phyloP scores from a whole-genome alignment of 2,888 invertebrate species.

The Dicyrtomina minuta region DNA sequence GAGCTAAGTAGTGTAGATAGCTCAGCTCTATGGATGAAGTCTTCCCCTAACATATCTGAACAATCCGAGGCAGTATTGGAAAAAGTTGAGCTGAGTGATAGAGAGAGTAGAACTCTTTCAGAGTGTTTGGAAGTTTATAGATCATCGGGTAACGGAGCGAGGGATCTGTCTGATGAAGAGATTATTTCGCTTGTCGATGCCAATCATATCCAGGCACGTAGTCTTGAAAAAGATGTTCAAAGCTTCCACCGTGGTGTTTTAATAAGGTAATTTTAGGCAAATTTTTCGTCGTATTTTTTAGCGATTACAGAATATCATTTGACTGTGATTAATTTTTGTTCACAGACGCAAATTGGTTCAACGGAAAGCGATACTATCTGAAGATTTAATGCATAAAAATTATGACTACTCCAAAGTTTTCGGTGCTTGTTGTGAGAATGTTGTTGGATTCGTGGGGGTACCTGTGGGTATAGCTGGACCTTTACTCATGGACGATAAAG shows the following conservation, averaged over 20 bases:
- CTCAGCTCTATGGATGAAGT: not conserved
- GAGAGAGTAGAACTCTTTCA: not conserved
- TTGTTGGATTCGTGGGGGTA: constrained; percentile 92
- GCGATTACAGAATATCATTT: no score
- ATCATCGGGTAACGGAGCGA: constrained; percentile 3
- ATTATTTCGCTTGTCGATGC: constrained; percentile 76
- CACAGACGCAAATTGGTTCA: constrained; percentile 62
- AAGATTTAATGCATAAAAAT: constrained; percentile 75
- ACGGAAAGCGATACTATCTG: constrained; percentile 62
- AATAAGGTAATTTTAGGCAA: constrained; percentile 62
- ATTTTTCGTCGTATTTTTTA: not conserved
- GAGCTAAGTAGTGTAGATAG: not conserved
- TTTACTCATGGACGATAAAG: constrained; percentile 75
- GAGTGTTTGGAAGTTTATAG: constrained; percentile 18
- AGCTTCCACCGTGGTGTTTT: constrained; percentile 83
- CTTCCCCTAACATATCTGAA: constrained; percentile 7
- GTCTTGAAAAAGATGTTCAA: constrained; percentile 79
- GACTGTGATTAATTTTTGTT: constrained; percentile 5
- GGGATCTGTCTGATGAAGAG: constrained; percentile 74
- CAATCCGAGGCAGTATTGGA: not conserved
- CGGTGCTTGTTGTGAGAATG: constrained; percentile 88
- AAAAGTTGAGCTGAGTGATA: not conserved
- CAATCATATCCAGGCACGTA: constrained; percentile 79
- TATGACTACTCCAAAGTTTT: constrained; percentile 80
- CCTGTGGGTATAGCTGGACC: constrained; percentile 97